These are phyloP conservation scores for Epirrhoe tristata DNA, from an alignment of 2,888 invertebrate species.

Conservation along the genomic window DNA sequence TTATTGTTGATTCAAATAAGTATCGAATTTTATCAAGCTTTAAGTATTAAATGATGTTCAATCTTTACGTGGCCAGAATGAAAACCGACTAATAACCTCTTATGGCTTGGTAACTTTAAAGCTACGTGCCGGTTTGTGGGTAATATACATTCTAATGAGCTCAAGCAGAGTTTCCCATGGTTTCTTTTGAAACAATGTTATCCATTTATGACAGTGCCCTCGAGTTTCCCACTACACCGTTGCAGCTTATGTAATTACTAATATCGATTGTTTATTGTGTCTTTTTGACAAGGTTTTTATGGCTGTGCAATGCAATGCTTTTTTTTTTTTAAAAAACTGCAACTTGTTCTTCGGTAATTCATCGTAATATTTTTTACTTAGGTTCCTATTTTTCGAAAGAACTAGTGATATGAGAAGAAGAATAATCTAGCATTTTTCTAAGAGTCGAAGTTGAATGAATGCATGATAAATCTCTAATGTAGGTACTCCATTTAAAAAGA, in stretches of 20 bases:
- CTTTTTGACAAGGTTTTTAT: conserved; percentile 36
- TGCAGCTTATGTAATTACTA: conserved; percentile 36
- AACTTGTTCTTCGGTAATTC: neutral
- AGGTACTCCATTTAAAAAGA: too few relatives aligned
- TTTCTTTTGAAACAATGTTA: conserved; percentile 49
- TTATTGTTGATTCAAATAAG: too few relatives aligned
- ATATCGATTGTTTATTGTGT: conserved; percentile 41
- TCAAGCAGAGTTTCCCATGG: conserved; percentile 54
- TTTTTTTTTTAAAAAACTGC: too few relatives aligned
- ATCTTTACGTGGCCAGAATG: conserved; percentile 29
- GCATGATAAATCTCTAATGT: too few relatives aligned
- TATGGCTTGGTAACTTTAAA: conserved; percentile 21
- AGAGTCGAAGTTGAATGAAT: too few relatives aligned
- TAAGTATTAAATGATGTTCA: neutral
- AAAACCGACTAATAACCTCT: conserved; percentile 25
- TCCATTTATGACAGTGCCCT: conserved; percentile 40
- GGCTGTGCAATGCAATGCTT: neutral
- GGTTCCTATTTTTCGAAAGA: neutral
- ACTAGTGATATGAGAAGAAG: too few relatives aligned
- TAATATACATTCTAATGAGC: conserved; percentile 56
- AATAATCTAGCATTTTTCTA: too few relatives aligned
- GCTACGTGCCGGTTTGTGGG: conserved; percentile 39
- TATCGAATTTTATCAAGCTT: too few relatives aligned
- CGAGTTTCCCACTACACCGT: conserved; percentile 49
- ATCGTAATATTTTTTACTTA: neutral